phyloP scores from a whole-genome alignment of 2,797 vertebrate species.

The Parauchenoglanis ngamensis region DNA sequence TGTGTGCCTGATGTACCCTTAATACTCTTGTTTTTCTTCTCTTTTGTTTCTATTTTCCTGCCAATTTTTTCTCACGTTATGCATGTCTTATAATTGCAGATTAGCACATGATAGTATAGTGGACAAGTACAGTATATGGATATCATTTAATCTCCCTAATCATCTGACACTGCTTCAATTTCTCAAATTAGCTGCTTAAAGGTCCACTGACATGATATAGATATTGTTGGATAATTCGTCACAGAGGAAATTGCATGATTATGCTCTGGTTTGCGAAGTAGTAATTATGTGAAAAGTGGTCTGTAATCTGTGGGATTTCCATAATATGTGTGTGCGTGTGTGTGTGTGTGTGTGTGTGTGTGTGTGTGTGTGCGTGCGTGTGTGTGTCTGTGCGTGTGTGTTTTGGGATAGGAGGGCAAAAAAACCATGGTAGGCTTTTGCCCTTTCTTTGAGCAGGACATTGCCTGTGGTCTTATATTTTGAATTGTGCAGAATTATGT shows the following conservation, averaged over 20 bases:
- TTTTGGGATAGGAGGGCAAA: not conserved
- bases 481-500: not conserved
- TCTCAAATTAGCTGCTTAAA: slow-evolving; percentile 25
- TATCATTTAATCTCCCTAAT: slow-evolving; percentile 50
- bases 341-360: slow-evolving; percentile 25
- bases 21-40: not conserved
- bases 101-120: not conserved
- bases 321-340: slow-evolving; percentile 71
- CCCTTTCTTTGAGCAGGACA: slow-evolving; percentile 1
- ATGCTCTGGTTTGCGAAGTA: slow-evolving; percentile 74
- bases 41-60: not conserved
- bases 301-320: slow-evolving; percentile 78
- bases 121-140: not conserved
- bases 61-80: not conserved
- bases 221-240: slow-evolving; percentile 69
- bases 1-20: not conserved
- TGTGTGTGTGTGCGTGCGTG: slow-evolving; percentile 66
- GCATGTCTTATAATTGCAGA: not conserved
- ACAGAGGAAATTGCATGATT: slow-evolving; percentile 79
- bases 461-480: slow-evolving; percentile 16
- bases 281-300: slow-evolving; percentile 77
- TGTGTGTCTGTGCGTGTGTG: slow-evolving; percentile 53
- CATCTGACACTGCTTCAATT: not conserved
- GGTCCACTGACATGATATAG: slow-evolving; percentile 58
- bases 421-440: slow-evolving; percentile 15